Evolutionary conservation across 1,140 invertebrate species (phyloP), one percentile per base, ranked within the genome.

Genomic region (Polypedilum pembai): DNA sequence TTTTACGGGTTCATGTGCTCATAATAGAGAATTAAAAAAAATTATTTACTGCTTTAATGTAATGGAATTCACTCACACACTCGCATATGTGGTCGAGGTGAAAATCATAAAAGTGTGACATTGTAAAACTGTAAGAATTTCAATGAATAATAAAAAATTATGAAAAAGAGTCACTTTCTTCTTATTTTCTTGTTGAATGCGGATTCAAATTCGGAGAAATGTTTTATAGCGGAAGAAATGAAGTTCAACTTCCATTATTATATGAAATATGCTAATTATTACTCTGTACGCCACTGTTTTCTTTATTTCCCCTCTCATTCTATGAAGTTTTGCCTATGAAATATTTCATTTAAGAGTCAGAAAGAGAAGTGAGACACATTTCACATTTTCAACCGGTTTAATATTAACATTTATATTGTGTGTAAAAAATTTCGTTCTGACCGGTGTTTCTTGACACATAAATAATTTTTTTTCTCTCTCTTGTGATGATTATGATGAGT

Each of bases 391-490:
- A 56, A 56, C 45, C 45, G 45, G 45, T 56, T 56, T 56, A 4
- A 56, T 56, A 56, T 56, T 56, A 56, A 56, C 45, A 56, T 56
- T 56, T 56, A 56, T 56, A 56, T 56, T 56, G 45, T 56, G 12
- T 56, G 45, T 56, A 56, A 56, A 56, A 56, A 56, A n/a, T 56
- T 56, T n/a, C 15, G 45, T 56, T 56, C 45, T 56, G 45, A 56
- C 45, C 45, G 45, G 45, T 56, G 45, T 56, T 56, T 56, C 45
- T 56, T 56, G 45, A 56, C 45, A 56, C 45, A 56, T 56, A 56
- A 56, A 56, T 56, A 56, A 56, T 56, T n/a, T n/a, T 56, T 33
- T 33, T 33, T 33, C 24, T 33, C 5, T 33, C 24, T 33, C 5
- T 33, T 33, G 24, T 3, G 24, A 33, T 33, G 24, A 33, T 33